These are phyloP conservation scores for Diloba caeruleocephala DNA, from an alignment of 2,888 invertebrate genomes.

Conservation along the genomic window DNA sequence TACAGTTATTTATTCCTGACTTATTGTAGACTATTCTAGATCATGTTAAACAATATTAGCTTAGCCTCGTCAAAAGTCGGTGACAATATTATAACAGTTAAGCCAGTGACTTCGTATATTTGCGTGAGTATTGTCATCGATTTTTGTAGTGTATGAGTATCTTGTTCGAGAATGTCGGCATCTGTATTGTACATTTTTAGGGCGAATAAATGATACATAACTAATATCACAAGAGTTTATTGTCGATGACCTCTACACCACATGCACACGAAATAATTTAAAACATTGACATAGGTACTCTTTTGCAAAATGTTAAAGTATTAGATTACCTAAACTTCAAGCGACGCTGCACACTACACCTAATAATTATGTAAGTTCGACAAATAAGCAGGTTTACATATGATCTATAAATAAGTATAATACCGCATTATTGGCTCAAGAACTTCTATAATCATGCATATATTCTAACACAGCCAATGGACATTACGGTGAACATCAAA, in stretches of 20 bases:
- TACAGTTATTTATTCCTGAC: constrained; percentile 86
- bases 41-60: constrained; percentile 77
- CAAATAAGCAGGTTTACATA: too few relatives aligned
- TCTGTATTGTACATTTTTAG: constrained; percentile 88
- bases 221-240: constrained; percentile 65
- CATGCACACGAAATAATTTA: constrained; percentile 8
- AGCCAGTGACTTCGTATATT: constrained; percentile 81
- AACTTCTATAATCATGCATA: too few relatives aligned
- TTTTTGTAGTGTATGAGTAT: constrained; percentile 70
- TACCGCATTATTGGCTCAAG: too few relatives aligned
- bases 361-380: too few relatives aligned
- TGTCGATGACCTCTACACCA: constrained; percentile 35
- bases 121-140: constrained; percentile 84
- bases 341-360: too few relatives aligned
- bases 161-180: constrained; percentile 83
- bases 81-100: constrained; percentile 73
- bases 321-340: too few relatives aligned
- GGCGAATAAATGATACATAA: constrained; percentile 87
- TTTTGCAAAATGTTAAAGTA: neutral
- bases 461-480: too few relatives aligned
- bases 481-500: too few relatives aligned
- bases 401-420: too few relatives aligned
- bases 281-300: neutral
- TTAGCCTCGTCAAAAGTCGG: constrained; percentile 69
- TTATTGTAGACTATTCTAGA: constrained; percentile 82